These are phyloP conservation scores for Apeira syringaria DNA, from an alignment of 2,888 invertebrate genomes.

Conservation along the genomic window DNA sequence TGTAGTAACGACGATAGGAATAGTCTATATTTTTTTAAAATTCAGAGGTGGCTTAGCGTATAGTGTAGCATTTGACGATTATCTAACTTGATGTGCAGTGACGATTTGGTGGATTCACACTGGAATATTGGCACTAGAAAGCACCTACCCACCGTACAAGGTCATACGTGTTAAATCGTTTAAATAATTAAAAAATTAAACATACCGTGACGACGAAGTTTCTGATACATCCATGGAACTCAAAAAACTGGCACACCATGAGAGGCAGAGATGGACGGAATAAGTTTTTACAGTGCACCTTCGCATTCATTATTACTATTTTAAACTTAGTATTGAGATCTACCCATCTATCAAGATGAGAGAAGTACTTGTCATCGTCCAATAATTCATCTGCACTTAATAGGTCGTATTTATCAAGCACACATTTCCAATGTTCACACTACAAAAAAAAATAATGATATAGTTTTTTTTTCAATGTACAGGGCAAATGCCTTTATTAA, in stretches of 20 bases:
- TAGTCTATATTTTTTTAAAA: too few relatives aligned
- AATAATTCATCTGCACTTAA: slow-evolving; percentile 31
- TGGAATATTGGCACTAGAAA: too few relatives aligned
- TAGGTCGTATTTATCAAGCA: slow-evolving; percentile 51
- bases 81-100: too few relatives aligned
- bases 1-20: too few relatives aligned
- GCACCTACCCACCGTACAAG: too few relatives aligned
- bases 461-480: too few relatives aligned
- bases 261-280: slow-evolving; percentile 42
- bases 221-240: slow-evolving; percentile 50
- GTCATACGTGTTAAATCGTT: too few relatives aligned
- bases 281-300: slow-evolving; percentile 44
- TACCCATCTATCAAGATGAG: slow-evolving; percentile 59
- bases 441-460: slow-evolving; percentile 40
- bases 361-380: slow-evolving; percentile 48
- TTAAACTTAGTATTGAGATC: slow-evolving; percentile 50
- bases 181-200: neutral
- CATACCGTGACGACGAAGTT: slow-evolving; percentile 48
- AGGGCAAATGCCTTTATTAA: too few relatives aligned
- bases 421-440: slow-evolving; percentile 57
- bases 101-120: too few relatives aligned
- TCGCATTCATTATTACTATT: slow-evolving; percentile 45
- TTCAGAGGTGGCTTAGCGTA: too few relatives aligned
- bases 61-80: too few relatives aligned
- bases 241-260: slow-evolving; percentile 41